These are phyloP conservation scores for Colletes collaris DNA, from an alignment of 2,888 invertebrate species.

Conservation along the genomic window DNA sequence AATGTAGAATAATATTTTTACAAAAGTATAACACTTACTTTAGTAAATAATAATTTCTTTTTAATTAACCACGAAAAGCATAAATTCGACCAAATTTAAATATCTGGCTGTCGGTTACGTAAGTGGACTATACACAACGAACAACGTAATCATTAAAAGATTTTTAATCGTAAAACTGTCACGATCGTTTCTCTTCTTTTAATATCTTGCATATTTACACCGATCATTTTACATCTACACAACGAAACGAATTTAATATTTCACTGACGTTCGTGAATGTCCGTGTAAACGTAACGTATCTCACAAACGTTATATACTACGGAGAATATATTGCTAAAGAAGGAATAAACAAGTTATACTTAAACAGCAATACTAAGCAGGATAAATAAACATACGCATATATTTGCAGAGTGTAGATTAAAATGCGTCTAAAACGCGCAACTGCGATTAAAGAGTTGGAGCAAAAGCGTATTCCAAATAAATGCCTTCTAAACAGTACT, in stretches of 20 bases:
- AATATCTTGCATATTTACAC: not conserved
- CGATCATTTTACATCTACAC: not conserved
- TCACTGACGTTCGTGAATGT: slow-evolving; percentile 1
- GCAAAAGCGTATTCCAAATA: slow-evolving; percentile 25
- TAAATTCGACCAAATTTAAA: too few relatives aligned
- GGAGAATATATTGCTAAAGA: slow-evolving; percentile 19
- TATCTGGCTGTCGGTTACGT: not conserved
- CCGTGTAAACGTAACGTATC: not conserved
- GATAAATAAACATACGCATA: slow-evolving; percentile 38
- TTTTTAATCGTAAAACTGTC: slow-evolving; percentile 5
- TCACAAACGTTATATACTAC: slow-evolving; percentile 3
- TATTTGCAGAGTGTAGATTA: slow-evolving; percentile 28
- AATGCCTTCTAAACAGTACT: slow-evolving; percentile 12
- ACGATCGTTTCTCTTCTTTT: not conserved
- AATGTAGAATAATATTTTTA: slow-evolving; percentile 4
- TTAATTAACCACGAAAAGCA: too few relatives aligned
- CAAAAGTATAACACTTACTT: too few relatives aligned
- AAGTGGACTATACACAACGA: slow-evolving; percentile 20
- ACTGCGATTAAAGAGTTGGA: slow-evolving; percentile 41
- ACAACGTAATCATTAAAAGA: slow-evolving; percentile 19
- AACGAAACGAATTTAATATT: slow-evolving; percentile 9
- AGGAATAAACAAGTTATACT: slow-evolving; percentile 25
- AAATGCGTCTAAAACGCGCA: slow-evolving; percentile 23
- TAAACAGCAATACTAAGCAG: slow-evolving; percentile 45
- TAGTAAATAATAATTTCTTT: not conserved